Conservation (phyloP, 2,888 invertebrate genomes). For the Tipula vernalis region DNA sequence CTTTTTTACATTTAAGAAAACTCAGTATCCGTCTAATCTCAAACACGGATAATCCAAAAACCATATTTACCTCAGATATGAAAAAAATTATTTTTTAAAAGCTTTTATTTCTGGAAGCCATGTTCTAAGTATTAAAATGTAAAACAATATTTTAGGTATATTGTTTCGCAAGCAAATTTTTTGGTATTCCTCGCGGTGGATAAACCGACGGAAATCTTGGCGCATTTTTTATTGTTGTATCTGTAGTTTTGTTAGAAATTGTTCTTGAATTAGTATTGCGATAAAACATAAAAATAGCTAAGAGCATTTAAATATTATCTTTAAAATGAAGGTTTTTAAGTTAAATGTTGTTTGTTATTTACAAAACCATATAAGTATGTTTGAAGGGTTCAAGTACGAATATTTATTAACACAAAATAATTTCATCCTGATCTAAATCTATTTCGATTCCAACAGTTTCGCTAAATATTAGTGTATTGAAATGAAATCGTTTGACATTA, state of each 20-base stretch:
- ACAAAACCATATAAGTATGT: no score
- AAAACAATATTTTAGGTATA: neutral
- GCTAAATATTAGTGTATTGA: no score
- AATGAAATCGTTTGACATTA: neutral
- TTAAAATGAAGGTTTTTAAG: neutral
- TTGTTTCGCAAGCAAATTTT: neutral
- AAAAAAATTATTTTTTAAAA: neutral
- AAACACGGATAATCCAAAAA: neutral
- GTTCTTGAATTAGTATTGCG: neutral
- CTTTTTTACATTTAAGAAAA: neutral
- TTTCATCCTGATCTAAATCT: neutral
- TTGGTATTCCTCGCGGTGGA: neutral
- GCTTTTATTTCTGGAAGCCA: neutral
- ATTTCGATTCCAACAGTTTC: no score
- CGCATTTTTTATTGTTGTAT: no score
- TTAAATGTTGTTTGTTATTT: no score
- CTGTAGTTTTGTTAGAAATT: neutral
- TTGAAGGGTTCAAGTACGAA: neutral
- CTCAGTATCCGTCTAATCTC: neutral
- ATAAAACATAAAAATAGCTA: neutral
- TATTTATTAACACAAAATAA: neutral
- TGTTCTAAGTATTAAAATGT: neutral
- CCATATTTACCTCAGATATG: neutral
- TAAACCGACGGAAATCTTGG: neutral
- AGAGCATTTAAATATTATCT: neutral